Evolutionary conservation across 2,113 vertebrate genomes (phyloP).

Genomic region (Brienomyrus longianalis): DNA sequence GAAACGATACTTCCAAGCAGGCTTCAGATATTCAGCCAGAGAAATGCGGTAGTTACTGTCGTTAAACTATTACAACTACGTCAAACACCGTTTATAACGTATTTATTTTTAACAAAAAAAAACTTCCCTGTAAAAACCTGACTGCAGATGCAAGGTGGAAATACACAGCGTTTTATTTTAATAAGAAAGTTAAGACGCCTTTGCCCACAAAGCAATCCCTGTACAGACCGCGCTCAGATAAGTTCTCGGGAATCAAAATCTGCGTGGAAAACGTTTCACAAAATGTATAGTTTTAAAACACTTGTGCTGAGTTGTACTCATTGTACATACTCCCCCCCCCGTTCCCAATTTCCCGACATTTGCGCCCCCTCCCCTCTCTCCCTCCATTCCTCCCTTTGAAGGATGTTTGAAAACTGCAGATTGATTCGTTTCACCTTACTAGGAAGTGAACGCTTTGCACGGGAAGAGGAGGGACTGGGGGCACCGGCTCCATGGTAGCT

Average conservation of each 20-base stretch:
- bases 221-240: neutral
- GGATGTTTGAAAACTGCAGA: constrained; percentile 64
- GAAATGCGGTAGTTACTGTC: neutral
- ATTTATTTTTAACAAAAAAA: neutral
- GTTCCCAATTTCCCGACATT: neutral
- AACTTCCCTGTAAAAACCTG: neutral
- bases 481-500: constrained; percentile 35
- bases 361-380: neutral
- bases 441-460: constrained; percentile 88
- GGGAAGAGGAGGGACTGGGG: constrained; percentile 90
- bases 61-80: neutral
- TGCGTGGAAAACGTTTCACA: neutral
- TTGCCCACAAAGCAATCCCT: neutral
- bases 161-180: neutral
- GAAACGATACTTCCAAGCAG: neutral
- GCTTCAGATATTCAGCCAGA: neutral
- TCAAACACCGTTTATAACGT: neutral
- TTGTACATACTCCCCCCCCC: neutral
- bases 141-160: neutral
- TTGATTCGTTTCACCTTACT: constrained; percentile 96
- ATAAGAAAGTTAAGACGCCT: neutral
- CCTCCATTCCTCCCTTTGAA: constrained; percentile 21
- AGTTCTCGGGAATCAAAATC: neutral
- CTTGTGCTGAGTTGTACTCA: neutral
- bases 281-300: neutral